These are phyloP conservation scores for Takifugu rubripes DNA, from an alignment of 2,797 vertebrate genomes.

Conservation along the genomic window DNA sequence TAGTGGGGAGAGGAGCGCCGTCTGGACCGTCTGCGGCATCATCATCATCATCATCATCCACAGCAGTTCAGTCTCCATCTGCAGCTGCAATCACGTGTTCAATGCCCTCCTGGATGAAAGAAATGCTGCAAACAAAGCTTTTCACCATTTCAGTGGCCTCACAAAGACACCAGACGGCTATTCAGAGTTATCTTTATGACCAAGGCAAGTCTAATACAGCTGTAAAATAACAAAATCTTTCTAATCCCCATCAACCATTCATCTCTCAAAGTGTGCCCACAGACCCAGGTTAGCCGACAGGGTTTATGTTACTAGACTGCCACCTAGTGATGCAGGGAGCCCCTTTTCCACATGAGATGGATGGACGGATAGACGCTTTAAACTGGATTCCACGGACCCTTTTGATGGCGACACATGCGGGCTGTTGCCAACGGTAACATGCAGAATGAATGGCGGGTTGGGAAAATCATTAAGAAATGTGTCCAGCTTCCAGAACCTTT, in stretches of 20 bases:
- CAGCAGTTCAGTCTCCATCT: constrained; percentile 22
- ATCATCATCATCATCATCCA: constrained; percentile 45
- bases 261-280: constrained; percentile 53
- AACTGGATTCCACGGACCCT: constrained; percentile 29
- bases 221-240: constrained; percentile 47
- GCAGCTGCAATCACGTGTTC: constrained; percentile 24
- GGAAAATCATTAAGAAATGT: constrained; percentile 21
- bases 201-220: constrained; percentile 43
- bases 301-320: constrained; percentile 77
- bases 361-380: constrained; percentile 45
- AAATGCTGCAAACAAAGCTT: neutral
- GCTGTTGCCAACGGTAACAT: constrained; percentile 18
- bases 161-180: constrained; percentile 8
- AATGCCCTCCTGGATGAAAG: constrained; percentile 13
- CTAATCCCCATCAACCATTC: constrained; percentile 59
- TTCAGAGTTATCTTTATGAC: constrained; percentile 9
- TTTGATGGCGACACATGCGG: constrained; percentile 32
- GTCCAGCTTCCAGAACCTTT: constrained; percentile 10
- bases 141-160: constrained; percentile 8
- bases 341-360: constrained; percentile 33
- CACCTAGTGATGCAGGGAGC: constrained; percentile 75
- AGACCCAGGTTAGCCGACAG: constrained; percentile 26
- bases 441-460: constrained; percentile 10
- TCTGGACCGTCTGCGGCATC: constrained; percentile 61
- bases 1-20: constrained; percentile 62